Percentiles rank a stretch among this genome's conserved stretches.
phyloP scores from a whole-genome alignment of 2,797 vertebrate species.

The Spinus olivaceus region DNA sequence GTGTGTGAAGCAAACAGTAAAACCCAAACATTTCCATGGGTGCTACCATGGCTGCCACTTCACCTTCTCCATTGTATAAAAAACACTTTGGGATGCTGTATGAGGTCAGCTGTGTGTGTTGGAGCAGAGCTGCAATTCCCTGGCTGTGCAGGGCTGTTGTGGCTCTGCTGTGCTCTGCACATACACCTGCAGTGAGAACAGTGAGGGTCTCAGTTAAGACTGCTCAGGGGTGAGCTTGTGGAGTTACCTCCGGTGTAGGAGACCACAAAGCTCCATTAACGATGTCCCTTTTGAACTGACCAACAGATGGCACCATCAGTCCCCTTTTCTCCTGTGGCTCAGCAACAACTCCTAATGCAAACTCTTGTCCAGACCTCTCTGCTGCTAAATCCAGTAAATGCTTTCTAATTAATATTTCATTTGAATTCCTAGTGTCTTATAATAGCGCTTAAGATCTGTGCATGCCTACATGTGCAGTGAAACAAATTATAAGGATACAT shows the following conservation, averaged over 20 bases:
- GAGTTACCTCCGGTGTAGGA: accelerated
- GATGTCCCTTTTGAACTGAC: conserved; percentile 15
- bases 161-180: not conserved
- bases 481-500: conserved; percentile 1
- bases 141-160: not conserved
- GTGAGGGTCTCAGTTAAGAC: accelerated
- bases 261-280: too few species aligned
- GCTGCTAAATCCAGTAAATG: not conserved
- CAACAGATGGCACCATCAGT: conserved; percentile 79
- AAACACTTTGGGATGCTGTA: not conserved
- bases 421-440: conserved; percentile 23
- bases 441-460: not conserved
- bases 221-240: not conserved
- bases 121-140: not conserved
- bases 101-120: not conserved
- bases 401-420: conserved; percentile 47
- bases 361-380: not conserved
- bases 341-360: not conserved
- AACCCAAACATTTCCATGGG: not conserved
- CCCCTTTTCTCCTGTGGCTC: conserved; percentile 47
- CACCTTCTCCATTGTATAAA: not conserved
- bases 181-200: accelerated
- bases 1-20: not conserved
- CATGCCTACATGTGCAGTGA: not conserved
- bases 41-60: not conserved